Base-by-base conservation (phyloP, 2,113 vertebrate genomes). In the Promerops cafer region DNA sequence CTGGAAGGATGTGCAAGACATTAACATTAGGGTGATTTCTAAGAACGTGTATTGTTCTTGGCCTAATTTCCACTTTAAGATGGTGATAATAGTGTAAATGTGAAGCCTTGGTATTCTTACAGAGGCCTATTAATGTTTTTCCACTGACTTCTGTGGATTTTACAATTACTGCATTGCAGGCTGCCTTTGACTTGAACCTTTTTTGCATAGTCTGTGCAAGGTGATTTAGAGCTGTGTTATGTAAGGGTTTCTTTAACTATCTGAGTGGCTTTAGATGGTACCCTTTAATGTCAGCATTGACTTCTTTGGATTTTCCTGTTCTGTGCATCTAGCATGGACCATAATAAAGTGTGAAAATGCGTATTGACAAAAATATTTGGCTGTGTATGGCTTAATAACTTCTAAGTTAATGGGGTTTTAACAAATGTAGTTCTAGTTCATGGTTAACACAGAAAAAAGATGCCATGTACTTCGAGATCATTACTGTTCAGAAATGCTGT, bases 321-420 rank as follows among this genome's bases (percentile, higher is more conserved):
- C 96, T 93, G 81, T 96, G 93, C 63, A 1, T 94, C 76, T 91
- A 94, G 72, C 77, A 89, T 89, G 87, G 83, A 72, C 83, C 54
- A 91, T 95, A 95, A 94, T 92, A 90, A 94, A 96, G 47, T 76
- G 33, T 91, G 61, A 96, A 95, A 89, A 87, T 77, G 30, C 91
- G 33, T 87, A 83, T 45, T 89, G 80, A 80, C 42, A 66, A 89
- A 92, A 91, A 59, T 17, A 70, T 59, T 83, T 82, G 69, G 33
- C 52, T 94, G 70, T 53, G 54, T 88, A 92, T 69, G 57, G 52
- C n/a, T 79, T 93, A 79, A 71, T 90, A 57, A 39, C 77, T 92
- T 90, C 27, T 69, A 83, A 85, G 27, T 49, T 85, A 54, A 69
- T 45, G 23, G 37, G 8, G 1, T 61, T 94, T 90, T 77, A 60